Evolutionary conservation across 2,888 invertebrate genomes (phyloP).

Genomic region (Antitype chi): DNA sequence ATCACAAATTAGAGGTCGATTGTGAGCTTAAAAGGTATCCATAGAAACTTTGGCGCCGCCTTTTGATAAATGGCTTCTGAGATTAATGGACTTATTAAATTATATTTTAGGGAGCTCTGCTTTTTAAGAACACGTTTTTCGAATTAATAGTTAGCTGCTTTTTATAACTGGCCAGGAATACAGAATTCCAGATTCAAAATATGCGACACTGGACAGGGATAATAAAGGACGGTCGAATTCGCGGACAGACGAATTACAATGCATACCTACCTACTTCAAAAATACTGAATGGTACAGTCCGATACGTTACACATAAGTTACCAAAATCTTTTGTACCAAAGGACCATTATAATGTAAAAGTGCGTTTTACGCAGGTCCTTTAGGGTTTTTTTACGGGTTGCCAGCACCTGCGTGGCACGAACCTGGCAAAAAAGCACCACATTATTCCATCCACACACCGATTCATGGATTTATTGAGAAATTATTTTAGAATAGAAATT

Average conservation of each 20-base stretch:
- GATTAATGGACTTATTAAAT: constrained; percentile 59
- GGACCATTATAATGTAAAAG: constrained; percentile 55
- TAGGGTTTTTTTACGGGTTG: constrained; percentile 71
- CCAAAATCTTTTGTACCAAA: constrained; percentile 64
- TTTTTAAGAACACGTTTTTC: constrained; percentile 31
- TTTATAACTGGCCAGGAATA: constrained; percentile 14
- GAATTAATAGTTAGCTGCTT: not conserved
- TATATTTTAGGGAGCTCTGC: constrained; percentile 34
- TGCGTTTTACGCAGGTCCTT: constrained; percentile 78
- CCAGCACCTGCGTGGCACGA: constrained; percentile 87
- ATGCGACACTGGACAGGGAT: constrained; percentile 5
- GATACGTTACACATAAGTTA: constrained; percentile 68
- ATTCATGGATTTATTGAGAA: constrained; percentile 79
- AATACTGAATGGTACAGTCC: constrained; percentile 58
- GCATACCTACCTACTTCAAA: constrained; percentile 57
- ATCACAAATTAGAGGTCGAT: constrained; percentile 86
- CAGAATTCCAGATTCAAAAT: constrained; percentile 1
- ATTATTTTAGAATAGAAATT: constrained; percentile 67
- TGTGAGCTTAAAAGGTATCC: constrained; percentile 68
- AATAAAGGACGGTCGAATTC: constrained; percentile 23
- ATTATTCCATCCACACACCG: constrained; percentile 74
- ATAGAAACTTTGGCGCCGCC: constrained; percentile 74
- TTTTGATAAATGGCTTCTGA: constrained; percentile 65
- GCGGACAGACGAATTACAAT: constrained; percentile 25
- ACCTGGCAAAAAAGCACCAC: constrained; percentile 79